Percentiles rank a stretch among this genome's conserved stretches.
These are phyloP conservation scores for Crotalus viridis DNA, from an alignment of 2,113 vertebrate species.

Conservation along the genomic window DNA sequence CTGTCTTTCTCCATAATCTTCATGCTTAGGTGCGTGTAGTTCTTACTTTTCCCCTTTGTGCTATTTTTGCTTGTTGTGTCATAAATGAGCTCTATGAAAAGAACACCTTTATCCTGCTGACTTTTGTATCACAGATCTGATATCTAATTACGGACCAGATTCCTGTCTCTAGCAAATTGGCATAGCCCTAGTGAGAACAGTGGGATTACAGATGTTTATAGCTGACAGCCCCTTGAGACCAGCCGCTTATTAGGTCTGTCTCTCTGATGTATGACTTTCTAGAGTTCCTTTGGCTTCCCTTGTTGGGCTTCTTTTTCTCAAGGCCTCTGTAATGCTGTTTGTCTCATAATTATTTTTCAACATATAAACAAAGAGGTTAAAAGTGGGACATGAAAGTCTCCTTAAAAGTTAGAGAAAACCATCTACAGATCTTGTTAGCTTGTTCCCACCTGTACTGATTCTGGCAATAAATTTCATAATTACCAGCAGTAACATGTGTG, in stretches of 20 bases:
- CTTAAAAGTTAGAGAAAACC: slow-evolving; percentile 31
- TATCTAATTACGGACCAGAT: slow-evolving; percentile 29
- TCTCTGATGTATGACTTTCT: slow-evolving; percentile 20
- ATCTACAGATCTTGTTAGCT: slow-evolving; percentile 3
- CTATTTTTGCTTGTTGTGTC: neutral
- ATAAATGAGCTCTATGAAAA: slow-evolving; percentile 21
- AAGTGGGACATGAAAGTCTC: slow-evolving; percentile 12
- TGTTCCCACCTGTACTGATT: slow-evolving; percentile 39
- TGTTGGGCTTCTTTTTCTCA: slow-evolving; percentile 13
- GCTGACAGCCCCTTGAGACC: neutral
- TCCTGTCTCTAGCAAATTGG: slow-evolving; percentile 1
- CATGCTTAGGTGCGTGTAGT: slow-evolving; percentile 24
- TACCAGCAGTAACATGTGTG: neutral
- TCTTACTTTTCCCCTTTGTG: slow-evolving; percentile 21
- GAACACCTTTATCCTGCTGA: slow-evolving; percentile 4
- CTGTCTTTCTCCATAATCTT: slow-evolving; percentile 42
- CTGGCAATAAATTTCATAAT: slow-evolving; percentile 44
- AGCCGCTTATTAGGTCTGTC: neutral
- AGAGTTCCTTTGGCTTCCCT: neutral
- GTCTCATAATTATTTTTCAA: slow-evolving; percentile 39
- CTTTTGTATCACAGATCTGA: slow-evolving; percentile 1
- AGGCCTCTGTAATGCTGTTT: slow-evolving; percentile 21
- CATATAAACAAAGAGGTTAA: slow-evolving; percentile 33
- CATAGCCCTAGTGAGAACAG: neutral
- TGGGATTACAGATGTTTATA: slow-evolving; percentile 15